A percentile compares a stretch with the other conserved stretches of the same genome.
phyloP scores from a whole-genome alignment of 2,113 vertebrate species.

The Pyxicephalus adspersus region DNA sequence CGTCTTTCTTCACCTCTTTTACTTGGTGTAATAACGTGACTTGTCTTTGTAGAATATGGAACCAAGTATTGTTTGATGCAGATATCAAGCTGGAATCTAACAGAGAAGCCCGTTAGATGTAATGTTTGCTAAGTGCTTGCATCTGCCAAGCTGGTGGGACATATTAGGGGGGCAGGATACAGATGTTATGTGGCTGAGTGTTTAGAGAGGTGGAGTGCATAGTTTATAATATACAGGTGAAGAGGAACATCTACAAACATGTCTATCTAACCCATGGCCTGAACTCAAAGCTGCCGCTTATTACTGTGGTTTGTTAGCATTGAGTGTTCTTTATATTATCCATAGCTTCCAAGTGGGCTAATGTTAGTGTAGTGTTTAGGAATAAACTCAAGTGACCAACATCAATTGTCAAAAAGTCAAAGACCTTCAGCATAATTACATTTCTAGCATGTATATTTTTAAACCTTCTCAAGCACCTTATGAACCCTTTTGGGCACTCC shows the following conservation, averaged over 20 bases:
- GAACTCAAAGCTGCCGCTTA: no score
- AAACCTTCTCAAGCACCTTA: no score
- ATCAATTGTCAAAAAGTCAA: no score
- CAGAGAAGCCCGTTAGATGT: neutral
- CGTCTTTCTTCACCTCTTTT: conserved; percentile 40
- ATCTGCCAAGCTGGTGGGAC: neutral
- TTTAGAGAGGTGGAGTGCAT: neutral
- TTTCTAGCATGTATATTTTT: no score
- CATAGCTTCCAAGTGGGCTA: no score
- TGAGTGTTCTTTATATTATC: no score
- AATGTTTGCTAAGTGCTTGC: conserved; percentile 10
- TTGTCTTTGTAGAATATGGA: conserved; percentile 3
- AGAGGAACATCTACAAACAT: neutral
- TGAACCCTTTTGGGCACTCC: no score
- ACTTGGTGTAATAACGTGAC: conserved; percentile 11
- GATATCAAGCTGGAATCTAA: conserved; percentile 7
- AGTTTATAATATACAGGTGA: neutral
- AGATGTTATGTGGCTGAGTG: neutral
- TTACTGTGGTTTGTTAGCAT: no score
- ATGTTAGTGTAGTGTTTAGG: no score
- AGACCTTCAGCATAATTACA: no score
- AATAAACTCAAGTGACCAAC: no score
- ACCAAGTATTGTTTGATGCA: conserved; percentile 33
- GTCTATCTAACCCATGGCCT: no score
- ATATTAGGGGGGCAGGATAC: neutral